Evolutionary conservation across 2,113 vertebrate species (phyloP).

Genomic region (Dermatemys mawii): DNA sequence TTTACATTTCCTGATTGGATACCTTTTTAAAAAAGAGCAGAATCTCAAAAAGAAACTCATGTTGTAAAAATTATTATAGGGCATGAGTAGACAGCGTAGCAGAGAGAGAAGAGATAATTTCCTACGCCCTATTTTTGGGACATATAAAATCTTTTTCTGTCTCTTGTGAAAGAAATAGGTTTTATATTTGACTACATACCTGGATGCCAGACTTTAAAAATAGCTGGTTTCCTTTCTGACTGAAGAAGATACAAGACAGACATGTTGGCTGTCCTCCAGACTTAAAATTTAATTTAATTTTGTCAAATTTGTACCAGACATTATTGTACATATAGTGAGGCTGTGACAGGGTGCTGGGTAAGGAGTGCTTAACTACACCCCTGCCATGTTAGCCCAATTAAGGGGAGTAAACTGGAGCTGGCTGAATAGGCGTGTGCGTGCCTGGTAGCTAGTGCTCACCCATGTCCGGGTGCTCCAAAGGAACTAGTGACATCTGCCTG

Average conservation of each 20-base stretch:
- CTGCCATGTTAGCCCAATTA: no score
- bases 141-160: background rate
- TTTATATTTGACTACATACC: slow-evolving; percentile 48
- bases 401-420: no score
- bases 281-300: slow-evolving; percentile 42
- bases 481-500: no score
- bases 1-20: background rate
- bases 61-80: background rate
- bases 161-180: slow-evolving; percentile 7
- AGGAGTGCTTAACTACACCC: no score
- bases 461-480: no score
- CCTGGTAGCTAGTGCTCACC: no score
- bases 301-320: slow-evolving; percentile 9
- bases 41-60: background rate
- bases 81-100: background rate
- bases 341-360: no score
- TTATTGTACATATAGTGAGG: background rate
- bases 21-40: background rate
- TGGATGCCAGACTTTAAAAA: slow-evolving; percentile 55
- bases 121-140: background rate
- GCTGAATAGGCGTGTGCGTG: no score
- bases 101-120: background rate
- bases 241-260: slow-evolving; percentile 35
- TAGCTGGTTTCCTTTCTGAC: slow-evolving; percentile 46
- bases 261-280: slow-evolving; percentile 51